Base-by-base conservation (phyloP, 2,888 invertebrate species). In the Sthenelais limicola region DNA sequence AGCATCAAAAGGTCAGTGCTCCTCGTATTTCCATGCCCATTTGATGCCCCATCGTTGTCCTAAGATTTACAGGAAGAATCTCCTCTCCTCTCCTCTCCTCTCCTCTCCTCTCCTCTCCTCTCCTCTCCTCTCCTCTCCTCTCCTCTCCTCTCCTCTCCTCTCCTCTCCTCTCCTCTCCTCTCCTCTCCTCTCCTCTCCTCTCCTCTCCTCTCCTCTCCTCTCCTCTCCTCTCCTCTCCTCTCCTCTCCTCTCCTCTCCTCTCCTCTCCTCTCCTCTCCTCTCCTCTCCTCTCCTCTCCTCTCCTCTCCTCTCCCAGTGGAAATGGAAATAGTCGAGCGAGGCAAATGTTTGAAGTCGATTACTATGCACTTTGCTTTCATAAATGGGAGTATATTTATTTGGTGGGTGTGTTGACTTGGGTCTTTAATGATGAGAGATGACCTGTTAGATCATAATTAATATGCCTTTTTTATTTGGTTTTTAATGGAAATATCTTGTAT, bases 1-100 rank as follows among this genome's bases (percentile, higher is more conserved):
- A 98, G 89, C 99, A 99, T 90, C 96, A 97, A 88, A 98, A 98
- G 91, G 88, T 97, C 72, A 67, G 68, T 24, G n/a, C 32, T 15
- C 3, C 51, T 12, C 24, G 51, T 51, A 12, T 43, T 43, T 18
- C 43, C 12, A 43, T 43, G 15, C 18, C 43, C 43, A 43, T 43
- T 43, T 43, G 9, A 43, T n/a, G n/a, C n/a, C n/a, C n/a, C n/a
- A n/a, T n/a, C n/a, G n/a, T n/a, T n/a, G n/a, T n/a, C n/a, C n/a
- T n/a, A n/a, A n/a, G n/a, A n/a, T n/a, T n/a, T n/a, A n/a, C n/a
- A n/a, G n/a, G n/a, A n/a, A n/a, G n/a, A n/a, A n/a, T n/a, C 15
- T 62, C 62, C 47, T 67, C 67, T 48, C 35, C 72, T 33, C 30
- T 30, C 33, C 35, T 33, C 49, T 43, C 43, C 62, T 71, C 70